Percentiles rank a stretch among this genome's conserved stretches.
phyloP scores from a whole-genome alignment of 1,140 invertebrate genomes.

The Scylla paramamosain region DNA sequence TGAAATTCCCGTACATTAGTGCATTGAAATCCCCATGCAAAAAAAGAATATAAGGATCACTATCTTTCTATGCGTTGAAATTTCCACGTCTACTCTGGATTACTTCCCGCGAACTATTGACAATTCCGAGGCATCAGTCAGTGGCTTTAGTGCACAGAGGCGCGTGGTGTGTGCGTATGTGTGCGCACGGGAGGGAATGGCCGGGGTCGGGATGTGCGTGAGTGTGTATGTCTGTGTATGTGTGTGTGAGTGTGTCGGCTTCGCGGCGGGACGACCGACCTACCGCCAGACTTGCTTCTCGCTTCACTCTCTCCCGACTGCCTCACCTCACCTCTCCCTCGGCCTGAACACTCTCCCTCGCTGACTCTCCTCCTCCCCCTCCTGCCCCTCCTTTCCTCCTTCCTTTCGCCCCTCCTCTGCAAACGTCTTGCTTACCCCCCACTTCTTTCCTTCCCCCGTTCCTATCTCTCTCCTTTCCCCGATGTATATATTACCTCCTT shows the following conservation, averaged over 20 bases:
- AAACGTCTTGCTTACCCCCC: neutral
- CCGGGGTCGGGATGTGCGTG: neutral
- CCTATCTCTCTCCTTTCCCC: no score
- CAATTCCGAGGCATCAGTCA: neutral
- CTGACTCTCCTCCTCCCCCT: neutral
- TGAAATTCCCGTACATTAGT: neutral
- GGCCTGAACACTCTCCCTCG: neutral
- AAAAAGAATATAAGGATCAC: no score
- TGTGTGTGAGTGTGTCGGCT: no score
- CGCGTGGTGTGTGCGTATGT: neutral
- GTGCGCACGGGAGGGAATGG: neutral
- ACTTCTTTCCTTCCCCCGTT: neutral
- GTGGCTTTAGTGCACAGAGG: neutral
- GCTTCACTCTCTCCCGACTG: neutral
- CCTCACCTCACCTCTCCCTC: neutral
- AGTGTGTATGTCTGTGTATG: neutral
- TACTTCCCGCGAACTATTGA: neutral
- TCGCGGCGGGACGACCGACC: neutral
- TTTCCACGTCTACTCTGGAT: no score
- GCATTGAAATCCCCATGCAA: neutral
- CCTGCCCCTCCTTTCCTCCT: neutral
- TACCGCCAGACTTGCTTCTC: neutral
- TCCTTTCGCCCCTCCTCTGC: neutral
- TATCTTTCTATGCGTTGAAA: no score
- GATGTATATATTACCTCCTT: neutral